Percentiles rank a stretch among this genome's conserved stretches.
These are phyloP conservation scores for Trichoplusia ni DNA, from an alignment of 1,140 invertebrate species.

Conservation along the genomic window DNA sequence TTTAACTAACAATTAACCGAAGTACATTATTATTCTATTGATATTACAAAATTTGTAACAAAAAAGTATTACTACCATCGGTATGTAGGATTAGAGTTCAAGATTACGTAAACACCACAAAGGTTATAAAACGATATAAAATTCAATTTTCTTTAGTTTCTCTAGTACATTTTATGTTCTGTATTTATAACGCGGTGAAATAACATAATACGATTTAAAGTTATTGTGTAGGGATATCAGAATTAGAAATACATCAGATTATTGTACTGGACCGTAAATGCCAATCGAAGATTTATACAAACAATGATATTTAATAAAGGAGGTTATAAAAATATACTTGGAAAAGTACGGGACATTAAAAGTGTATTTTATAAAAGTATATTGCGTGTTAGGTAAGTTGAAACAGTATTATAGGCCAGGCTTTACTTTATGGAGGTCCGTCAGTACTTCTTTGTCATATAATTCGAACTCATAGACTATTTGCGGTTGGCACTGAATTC, in stretches of 20 bases:
- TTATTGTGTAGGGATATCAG: slow-evolving; percentile 6
- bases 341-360: not conserved
- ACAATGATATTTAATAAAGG: slow-evolving; percentile 18
- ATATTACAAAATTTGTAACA: too few relatives aligned
- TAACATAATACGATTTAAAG: not conserved
- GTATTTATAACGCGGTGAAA: slow-evolving; percentile 11
- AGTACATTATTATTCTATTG: too few relatives aligned
- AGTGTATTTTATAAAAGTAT: not conserved
- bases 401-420: too few relatives aligned
- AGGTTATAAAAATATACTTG: not conserved
- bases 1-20: too few relatives aligned
- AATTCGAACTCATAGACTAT: too few relatives aligned
- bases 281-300: slow-evolving; percentile 1
- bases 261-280: not conserved
- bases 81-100: slow-evolving; percentile 1
- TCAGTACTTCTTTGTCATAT: too few relatives aligned
- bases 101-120: not conserved
- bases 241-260: slow-evolving; percentile 16
- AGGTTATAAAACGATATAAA: slow-evolving; percentile 16
- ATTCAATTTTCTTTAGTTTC: slow-evolving; percentile 12
- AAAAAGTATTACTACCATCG: not conserved
- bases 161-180: slow-evolving; percentile 3
- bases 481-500: too few relatives aligned
- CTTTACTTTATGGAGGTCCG: too few relatives aligned
- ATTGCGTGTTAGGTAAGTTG: too few relatives aligned